phyloP scores from a whole-genome alignment of 1,140 invertebrate species.

The Carposina sasakii region DNA sequence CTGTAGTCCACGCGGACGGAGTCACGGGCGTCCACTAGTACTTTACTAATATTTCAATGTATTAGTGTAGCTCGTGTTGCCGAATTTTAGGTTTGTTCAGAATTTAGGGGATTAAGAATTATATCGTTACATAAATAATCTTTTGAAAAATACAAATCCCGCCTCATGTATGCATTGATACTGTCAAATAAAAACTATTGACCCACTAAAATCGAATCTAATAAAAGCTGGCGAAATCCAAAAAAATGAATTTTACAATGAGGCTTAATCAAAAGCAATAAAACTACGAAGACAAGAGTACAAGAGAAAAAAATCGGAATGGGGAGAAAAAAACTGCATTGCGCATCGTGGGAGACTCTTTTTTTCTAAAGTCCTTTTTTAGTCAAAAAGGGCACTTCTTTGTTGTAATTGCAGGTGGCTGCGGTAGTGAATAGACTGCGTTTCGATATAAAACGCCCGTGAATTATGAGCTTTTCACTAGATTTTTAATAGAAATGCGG shows the following conservation, averaged over 20 bases:
- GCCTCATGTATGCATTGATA: too few species aligned
- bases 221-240: slow-evolving; percentile 15
- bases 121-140: too few species aligned
- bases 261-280: slow-evolving; percentile 35
- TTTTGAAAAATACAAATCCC: too few species aligned
- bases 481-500: too few species aligned
- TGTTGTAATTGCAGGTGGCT: slow-evolving; percentile 49
- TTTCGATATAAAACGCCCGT: slow-evolving; percentile 17
- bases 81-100: too few species aligned
- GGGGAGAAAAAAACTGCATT: slow-evolving; percentile 41
- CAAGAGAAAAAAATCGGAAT: slow-evolving; percentile 13
- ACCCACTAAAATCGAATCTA: slow-evolving; percentile 16
- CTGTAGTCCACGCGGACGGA: too few species aligned
- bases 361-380: slow-evolving; percentile 44
- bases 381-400: slow-evolving; percentile 39
- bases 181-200: slow-evolving; percentile 22
- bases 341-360: slow-evolving; percentile 49
- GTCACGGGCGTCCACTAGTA: too few species aligned
- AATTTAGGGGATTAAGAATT: too few species aligned
- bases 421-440: slow-evolving; percentile 25
- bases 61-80: too few species aligned
- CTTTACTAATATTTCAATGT: too few species aligned
- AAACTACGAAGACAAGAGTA: slow-evolving; percentile 18
- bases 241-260: slow-evolving; percentile 18
- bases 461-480: too few species aligned